Conservation (phyloP, 2,888 invertebrate genomes). For the Cephonodes hylas region DNA sequence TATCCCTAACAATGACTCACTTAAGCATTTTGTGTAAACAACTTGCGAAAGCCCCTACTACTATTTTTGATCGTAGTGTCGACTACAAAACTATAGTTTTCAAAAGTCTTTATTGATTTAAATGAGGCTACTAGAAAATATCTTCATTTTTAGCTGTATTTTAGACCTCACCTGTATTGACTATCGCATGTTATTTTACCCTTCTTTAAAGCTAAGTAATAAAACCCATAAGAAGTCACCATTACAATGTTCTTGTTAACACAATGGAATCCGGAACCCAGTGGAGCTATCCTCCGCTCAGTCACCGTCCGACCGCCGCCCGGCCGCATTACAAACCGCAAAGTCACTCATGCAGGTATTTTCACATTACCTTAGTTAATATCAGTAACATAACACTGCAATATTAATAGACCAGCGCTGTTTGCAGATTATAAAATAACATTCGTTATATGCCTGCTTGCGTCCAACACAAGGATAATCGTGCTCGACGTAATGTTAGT, state of each 20-base stretch:
- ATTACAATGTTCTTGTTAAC: neutral
- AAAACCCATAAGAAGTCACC: neutral
- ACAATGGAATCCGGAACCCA: neutral
- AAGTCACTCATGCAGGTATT: constrained; percentile 5
- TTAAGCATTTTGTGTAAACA: too few relatives aligned
- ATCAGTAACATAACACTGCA: neutral
- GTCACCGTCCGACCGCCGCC: neutral
- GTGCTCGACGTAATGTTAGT: too few relatives aligned
- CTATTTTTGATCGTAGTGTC: too few relatives aligned
- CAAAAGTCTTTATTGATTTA: too few relatives aligned
- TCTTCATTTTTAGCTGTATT: too few relatives aligned
- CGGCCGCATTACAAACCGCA: neutral
- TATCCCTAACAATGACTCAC: too few relatives aligned
- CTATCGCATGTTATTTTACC: too few relatives aligned
- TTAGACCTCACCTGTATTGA: too few relatives aligned
- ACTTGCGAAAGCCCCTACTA: too few relatives aligned
- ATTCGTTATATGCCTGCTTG: neutral
- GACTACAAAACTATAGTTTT: too few relatives aligned
- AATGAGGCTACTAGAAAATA: too few relatives aligned
- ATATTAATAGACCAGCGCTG: neutral
- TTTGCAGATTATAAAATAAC: neutral
- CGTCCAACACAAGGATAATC: neutral
- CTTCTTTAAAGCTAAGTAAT: too few relatives aligned
- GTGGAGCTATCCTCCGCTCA: neutral
- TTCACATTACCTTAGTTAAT: constrained; percentile 1